Evolutionary conservation across 2,888 invertebrate genomes (phyloP), one percentile per base, ranked within the genome.

Genomic region (Quadroppia sp.): DNA sequence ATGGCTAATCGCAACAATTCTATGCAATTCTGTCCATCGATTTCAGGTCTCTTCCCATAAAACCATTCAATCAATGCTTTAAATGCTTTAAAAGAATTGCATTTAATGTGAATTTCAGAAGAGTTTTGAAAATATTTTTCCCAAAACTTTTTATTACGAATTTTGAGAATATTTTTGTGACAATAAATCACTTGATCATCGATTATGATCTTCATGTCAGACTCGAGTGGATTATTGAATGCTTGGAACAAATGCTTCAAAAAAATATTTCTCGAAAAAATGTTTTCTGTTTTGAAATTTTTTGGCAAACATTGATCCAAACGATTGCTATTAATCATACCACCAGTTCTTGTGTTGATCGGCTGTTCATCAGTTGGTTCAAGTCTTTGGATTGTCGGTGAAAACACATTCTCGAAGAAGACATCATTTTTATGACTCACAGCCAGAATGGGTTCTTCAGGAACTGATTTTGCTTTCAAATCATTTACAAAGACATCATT

Each of bases 121-220:
- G 9, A 7, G 2, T 15, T 45, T 17, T 45, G 45, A 13, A 13
- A 7, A 45, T 15, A 45, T 45, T 45, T n/a, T 17, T 61, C 2
- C 61, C 30, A 32, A 36, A 61, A 61, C 17, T n/a, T 17, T n/a
- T 61, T 11, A 9, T 36, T 36, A 36, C 61, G 15, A 20, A 64
- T 64, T 36, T 20, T 1, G 20, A 64, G 61, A 32, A 64, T 36
- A 20, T 32, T 64, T 64, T 64, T 64, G 61, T 64, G 61, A 17
- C 61, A 64, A 64, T 36, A 36, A 20, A 64, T 64, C 20, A 1
- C 32, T 20, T 64, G 7, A 7, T 36, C 36, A 3, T 36, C 20
- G 36, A n/a, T 1, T 9, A 4, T 20, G 11, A 64, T 7, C 20
- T 20, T 40, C 15, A 64, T 7, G 23, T 64, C 61, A 64, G 1